A percentile compares a stretch with the other conserved stretches of the same genome.
Evolutionary conservation across 2,113 vertebrate genomes (phyloP).

Genomic region (mouse (Mus musculus)): DNA sequence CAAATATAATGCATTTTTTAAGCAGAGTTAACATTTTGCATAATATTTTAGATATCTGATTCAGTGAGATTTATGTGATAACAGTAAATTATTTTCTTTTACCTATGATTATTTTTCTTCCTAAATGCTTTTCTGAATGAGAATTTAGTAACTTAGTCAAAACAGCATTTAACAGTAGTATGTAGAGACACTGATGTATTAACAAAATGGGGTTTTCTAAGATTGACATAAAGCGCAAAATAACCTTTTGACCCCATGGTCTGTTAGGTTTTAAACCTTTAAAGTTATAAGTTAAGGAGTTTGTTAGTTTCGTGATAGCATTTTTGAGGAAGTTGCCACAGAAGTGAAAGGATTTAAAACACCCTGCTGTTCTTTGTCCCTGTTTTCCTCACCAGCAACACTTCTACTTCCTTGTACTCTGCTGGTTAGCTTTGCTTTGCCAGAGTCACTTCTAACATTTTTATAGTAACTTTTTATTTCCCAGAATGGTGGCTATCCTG

Average conservation of each 20-base stretch:
- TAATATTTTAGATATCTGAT: neutral
- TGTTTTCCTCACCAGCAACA: neutral
- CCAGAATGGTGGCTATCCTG: neutral
- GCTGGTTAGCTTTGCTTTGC: neutral
- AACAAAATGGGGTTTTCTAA: constrained; percentile 9
- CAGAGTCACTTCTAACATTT: neutral
- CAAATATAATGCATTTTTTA: constrained; percentile 36
- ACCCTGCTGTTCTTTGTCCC: neutral
- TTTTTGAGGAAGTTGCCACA: constrained; percentile 21
- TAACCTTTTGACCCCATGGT: neutral
- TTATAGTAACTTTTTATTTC: neutral
- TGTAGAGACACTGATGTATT: neutral
- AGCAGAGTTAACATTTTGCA: neutral
- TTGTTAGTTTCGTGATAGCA: constrained; percentile 18
- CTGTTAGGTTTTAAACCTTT: neutral
- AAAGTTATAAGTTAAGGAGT: neutral
- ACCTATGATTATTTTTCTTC: neutral
- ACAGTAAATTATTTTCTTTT: neutral
- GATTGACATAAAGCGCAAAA: neutral
- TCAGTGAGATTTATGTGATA: neutral
- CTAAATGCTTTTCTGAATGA: neutral
- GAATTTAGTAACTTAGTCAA: neutral
- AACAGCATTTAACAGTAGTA: neutral
- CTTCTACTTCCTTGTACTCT: neutral
- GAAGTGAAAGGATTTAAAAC: neutral